phyloP scores from a whole-genome alignment of 2,888 invertebrate species.

The Cyaniris semiargus region DNA sequence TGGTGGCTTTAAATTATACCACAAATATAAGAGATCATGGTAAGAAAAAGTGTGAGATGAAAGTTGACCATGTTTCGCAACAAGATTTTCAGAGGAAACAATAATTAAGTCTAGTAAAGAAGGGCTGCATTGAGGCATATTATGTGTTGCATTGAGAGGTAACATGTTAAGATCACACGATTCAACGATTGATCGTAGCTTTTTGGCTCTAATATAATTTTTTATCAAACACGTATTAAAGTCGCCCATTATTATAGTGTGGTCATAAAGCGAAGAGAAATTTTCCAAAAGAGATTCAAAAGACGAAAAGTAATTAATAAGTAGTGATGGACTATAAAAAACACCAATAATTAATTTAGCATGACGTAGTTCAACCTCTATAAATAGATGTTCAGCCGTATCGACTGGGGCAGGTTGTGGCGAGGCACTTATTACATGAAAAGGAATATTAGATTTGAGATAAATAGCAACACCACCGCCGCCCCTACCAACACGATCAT shows the following conservation, averaged over 20 bases:
- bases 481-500: conserved; percentile 7
- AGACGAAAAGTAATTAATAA: neutral
- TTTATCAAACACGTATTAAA: conserved; percentile 25
- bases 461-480: conserved; percentile 7
- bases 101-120: too few relatives aligned
- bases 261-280: neutral
- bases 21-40: too few relatives aligned
- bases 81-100: too few relatives aligned
- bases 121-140: too few relatives aligned
- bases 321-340: conserved; percentile 5
- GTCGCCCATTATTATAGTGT: conserved; percentile 23
- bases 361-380: neutral
- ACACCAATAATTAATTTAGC: conserved; percentile 21
- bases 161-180: conserved; percentile 10
- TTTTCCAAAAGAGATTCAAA: conserved; percentile 9
- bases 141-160: too few relatives aligned
- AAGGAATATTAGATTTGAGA: too few relatives aligned
- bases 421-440: neutral
- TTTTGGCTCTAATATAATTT: neutral
- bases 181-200: neutral
- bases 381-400: neutral
- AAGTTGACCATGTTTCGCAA: too few relatives aligned
- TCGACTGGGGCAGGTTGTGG: neutral
- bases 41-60: too few relatives aligned
- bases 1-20: neutral